Evolutionary conservation across 2,888 invertebrate genomes (phyloP), one percentile per base, ranked within the genome.

Genomic region (Drosophila anceps): DNA sequence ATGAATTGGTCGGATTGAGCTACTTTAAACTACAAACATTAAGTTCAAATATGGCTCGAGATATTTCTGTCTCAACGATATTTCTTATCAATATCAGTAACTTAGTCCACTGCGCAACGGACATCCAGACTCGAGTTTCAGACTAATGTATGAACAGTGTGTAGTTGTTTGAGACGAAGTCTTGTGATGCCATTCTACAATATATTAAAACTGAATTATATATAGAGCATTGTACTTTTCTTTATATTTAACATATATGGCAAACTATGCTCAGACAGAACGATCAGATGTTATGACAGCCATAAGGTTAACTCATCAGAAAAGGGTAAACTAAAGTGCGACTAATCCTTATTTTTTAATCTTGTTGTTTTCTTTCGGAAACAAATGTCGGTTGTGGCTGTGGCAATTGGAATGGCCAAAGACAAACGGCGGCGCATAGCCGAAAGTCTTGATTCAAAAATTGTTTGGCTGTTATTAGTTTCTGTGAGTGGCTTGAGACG

Each of bases 381-480:
- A 58, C 24, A 20, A 71, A 70, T 66, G 51, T 63, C 65, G 66
- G 61, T 57, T 66, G 54, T 66, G 55, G 27, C 48, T 39, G 48
- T 44, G 60, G 50, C 59, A 65, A 53, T 61, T 55, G 72, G 50
- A 71, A 59, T 60, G 35, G 60, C 44, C 63, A 64, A 66, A 69
- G 59, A 41, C 59, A 54, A 65, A n/a, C 29, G 44, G 12, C 18
- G 43, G 55, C 50, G 33, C 43, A 76, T 62, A 43, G 65, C 64
- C 43, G 59, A 76, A 75, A 75, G 70, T 63, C 69, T 68, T 68
- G 73, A 76, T 76, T 76, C 65, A 54, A 83, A 80, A 81, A 72
- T 76, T 66, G 79, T 76, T 76, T 73, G 83, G 83, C 66, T 64
- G 70, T 77, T 81, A 83, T 83, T 81, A 81, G 83, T 82, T 79